Evolutionary conservation across 2,113 vertebrate genomes (phyloP).

Genomic region (Maccullochella peelii): DNA sequence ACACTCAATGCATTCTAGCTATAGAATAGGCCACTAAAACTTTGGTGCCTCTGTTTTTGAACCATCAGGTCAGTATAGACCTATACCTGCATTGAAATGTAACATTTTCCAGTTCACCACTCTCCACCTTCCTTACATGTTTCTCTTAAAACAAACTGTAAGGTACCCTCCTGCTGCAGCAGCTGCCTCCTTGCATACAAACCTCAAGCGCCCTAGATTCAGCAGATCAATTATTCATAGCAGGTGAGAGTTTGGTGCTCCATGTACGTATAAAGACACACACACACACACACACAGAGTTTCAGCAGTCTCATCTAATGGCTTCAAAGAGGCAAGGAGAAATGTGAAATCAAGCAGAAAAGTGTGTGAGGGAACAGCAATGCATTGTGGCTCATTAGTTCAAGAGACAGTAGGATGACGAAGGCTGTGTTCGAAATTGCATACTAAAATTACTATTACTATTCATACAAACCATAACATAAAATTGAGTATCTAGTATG

Average conservation of each 20-base stretch:
- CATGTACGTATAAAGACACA: conserved; percentile 42
- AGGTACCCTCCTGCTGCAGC: conserved; percentile 57
- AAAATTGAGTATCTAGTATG: no score
- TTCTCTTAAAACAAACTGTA: conserved; percentile 59
- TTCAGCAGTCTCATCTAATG: conserved; percentile 59
- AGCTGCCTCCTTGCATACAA: conserved; percentile 77
- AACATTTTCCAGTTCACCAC: conserved; percentile 53
- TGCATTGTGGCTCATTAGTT: conserved; percentile 68
- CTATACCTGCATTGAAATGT: conserved; percentile 26
- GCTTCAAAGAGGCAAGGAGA: conserved; percentile 60
- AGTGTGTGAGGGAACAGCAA: conserved; percentile 27
- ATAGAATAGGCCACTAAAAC: conserved; percentile 51
- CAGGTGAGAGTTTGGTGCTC: conserved; percentile 78
- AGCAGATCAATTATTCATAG: conserved; percentile 83
- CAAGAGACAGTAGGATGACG: conserved; percentile 56
- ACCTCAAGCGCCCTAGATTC: conserved; percentile 78
- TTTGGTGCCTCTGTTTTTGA: conserved; percentile 27
- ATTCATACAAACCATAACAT: no score
- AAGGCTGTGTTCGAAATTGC: not conserved
- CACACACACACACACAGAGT: conserved; percentile 14
- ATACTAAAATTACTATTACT: no score
- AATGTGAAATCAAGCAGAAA: conserved; percentile 70
- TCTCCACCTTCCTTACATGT: conserved; percentile 45
- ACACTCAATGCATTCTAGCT: not conserved
- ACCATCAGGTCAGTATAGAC: conserved; percentile 53